These are phyloP conservation scores for Mus spretus DNA, from an alignment of 2,797 vertebrate genomes.

Conservation along the genomic window DNA sequence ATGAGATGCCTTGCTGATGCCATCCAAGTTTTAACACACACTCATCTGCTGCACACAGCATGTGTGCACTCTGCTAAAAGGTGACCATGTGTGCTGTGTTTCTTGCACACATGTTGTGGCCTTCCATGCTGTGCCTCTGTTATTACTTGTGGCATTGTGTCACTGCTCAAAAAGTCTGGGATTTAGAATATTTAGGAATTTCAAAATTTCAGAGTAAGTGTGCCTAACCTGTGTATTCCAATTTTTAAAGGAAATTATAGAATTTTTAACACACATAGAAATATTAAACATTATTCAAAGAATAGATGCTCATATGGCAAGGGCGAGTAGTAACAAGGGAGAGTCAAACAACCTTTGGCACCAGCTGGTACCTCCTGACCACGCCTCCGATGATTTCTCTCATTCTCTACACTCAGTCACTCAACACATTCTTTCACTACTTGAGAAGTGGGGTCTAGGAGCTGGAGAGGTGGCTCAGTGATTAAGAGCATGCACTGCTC, in stretches of 20 bases:
- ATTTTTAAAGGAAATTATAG: slow-evolving; percentile 8
- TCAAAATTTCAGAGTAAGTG: neutral
- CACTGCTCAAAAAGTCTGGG: neutral
- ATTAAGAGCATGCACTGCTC: neutral
- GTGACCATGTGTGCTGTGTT: neutral
- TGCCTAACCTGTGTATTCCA: neutral
- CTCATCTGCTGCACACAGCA: neutral
- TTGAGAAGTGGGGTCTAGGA: neutral
- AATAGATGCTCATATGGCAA: neutral
- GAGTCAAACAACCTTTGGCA: neutral
- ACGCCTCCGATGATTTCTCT: neutral
- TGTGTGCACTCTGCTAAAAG: no score
- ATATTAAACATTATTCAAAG: slow-evolving; percentile 36
- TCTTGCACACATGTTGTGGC: neutral
- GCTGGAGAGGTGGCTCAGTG: no score
- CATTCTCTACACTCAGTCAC: neutral
- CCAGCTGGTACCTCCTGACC: neutral
- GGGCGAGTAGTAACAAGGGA: neutral
- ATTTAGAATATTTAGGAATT: neutral
- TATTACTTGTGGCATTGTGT: neutral
- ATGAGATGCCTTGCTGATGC: neutral
- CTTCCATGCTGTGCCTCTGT: neutral
- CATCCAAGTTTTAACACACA: neutral
- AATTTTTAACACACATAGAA: neutral
- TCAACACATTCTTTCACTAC: neutral